Base-by-base conservation (phyloP, 2,888 invertebrate genomes). In the Ecliptopera silaceata region DNA sequence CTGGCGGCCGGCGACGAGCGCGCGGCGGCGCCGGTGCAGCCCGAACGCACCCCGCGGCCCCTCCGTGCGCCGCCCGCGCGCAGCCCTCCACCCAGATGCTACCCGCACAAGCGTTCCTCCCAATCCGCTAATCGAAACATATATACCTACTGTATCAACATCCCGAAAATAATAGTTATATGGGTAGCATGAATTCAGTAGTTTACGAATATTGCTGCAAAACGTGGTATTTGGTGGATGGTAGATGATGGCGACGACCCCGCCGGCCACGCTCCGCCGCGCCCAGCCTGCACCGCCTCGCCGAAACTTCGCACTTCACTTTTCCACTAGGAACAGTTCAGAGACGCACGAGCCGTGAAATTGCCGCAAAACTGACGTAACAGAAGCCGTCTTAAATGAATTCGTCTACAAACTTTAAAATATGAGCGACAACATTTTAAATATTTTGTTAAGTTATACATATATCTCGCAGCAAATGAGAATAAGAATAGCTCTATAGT, bases 301-400 rank as follows among this genome's bases (percentile, higher is more conserved):
- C 89, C 88, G 86, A 91, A 91, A 87, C 90, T 89, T 88, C 78
- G 87, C 88, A 88, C 89, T 89, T 88, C 86, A 86, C 88, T 88
- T 88, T 88, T 86, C 86, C 82, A 86, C 83, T 80, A 88, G 84
- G 82, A 86, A 84, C 82, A 78, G 81, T 77, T 77, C 79, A 77
- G 75, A 80, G 77, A 76, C 74, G 78, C 84, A 79, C 79, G 69
- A 81, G 75, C 87, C 90, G 86, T 89, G 88, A 88, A 90, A 90
- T 91, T 83, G 82, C 82, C 79, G 84, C 84, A 82, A 85, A 83
- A 80, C 81, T 86, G 84, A 88, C 82, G 85, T 83, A 87, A 86
- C 71, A 63, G 64, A 68, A 66, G 65, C 66, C 65, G 65, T 72
- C 73, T 41, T 64, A 65, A 70, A 70, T 63, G 71, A 70, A 57